phyloP scores from a whole-genome alignment of 2,797 vertebrate genomes.

The Tiaroga cobitis region DNA sequence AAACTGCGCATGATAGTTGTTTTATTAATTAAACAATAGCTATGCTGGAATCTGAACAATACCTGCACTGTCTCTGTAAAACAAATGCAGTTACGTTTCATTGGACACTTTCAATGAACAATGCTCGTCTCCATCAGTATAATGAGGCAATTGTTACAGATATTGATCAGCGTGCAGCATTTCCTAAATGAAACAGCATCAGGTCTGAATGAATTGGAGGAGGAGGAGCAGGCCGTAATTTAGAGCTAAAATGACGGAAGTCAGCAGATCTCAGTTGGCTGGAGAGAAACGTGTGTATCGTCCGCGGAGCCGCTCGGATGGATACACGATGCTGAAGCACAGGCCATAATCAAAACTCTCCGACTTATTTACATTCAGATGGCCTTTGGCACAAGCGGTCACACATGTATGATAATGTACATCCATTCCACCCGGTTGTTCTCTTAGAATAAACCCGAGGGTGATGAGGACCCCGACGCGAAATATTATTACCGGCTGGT shows the following conservation, averaged over 20 bases:
- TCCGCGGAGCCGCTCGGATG: constrained; percentile 31
- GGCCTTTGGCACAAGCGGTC: constrained; percentile 3
- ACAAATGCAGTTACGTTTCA: constrained; percentile 11
- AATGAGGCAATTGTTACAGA: constrained; percentile 55
- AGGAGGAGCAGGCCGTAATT: constrained; percentile 47
- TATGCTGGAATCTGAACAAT: constrained; percentile 5
- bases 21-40: constrained; percentile 24
- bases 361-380: constrained; percentile 10
- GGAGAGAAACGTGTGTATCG: constrained; percentile 20
- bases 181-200: constrained; percentile 63
- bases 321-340: constrained; percentile 1
- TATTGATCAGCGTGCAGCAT: constrained; percentile 61
- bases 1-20: background rate
- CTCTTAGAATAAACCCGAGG: no score
- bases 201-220: constrained; percentile 55
- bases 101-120: constrained; percentile 34
- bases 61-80: background rate
- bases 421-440: no score
- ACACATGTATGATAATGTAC: background rate
- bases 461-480: no score
- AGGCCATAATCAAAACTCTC: constrained; percentile 9
- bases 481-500: no score
- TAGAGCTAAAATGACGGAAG: constrained; percentile 53
- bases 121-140: constrained; percentile 55
- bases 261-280: constrained; percentile 55